Conservation (phyloP, 2,797 vertebrate genomes). For the Enteromius mattozi region DNA sequence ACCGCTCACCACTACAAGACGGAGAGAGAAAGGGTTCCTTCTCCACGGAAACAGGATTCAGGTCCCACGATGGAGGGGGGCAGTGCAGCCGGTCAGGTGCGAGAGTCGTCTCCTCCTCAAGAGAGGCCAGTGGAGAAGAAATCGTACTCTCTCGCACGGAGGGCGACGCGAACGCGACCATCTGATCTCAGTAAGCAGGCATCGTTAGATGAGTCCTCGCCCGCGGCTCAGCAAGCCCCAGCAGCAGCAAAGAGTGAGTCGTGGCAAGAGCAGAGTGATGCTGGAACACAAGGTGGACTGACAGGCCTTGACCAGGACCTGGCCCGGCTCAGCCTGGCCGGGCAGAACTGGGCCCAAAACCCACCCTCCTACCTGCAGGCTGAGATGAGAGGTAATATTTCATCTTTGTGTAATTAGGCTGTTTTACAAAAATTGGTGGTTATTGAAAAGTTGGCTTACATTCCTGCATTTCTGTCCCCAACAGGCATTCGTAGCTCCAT, state of each 20-base stretch:
- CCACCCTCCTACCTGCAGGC: conserved; percentile 88
- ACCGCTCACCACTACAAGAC: conserved; percentile 62
- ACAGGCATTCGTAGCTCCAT: conserved; percentile 87
- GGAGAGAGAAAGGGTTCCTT: conserved; percentile 55
- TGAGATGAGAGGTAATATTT: conserved; percentile 85
- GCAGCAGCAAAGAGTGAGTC: conserved; percentile 70
- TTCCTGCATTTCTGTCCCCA: conserved; percentile 5
- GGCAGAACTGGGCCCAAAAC: conserved; percentile 89
- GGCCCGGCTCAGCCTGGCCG: conserved; percentile 82
- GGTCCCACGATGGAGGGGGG: conserved; percentile 28
- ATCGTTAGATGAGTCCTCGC: conserved; percentile 79
- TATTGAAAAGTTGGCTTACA: neutral
- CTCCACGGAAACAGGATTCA: conserved; percentile 77
- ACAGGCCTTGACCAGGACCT: conserved; percentile 88
- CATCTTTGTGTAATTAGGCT: neutral
- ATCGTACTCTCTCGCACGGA: conserved; percentile 91
- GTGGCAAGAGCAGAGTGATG: conserved; percentile 76
- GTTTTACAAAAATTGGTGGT: neutral
- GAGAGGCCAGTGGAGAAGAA: conserved; percentile 93
- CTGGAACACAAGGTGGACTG: conserved; percentile 66
- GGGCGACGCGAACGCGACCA: conserved; percentile 86
- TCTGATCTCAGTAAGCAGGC: conserved; percentile 87
- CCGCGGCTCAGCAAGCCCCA: conserved; percentile 63
- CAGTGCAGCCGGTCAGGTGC: conserved; percentile 27
- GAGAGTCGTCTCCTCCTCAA: conserved; percentile 73